Conservation (phyloP, 2,888 invertebrate species). For the Plebejus anna region DNA sequence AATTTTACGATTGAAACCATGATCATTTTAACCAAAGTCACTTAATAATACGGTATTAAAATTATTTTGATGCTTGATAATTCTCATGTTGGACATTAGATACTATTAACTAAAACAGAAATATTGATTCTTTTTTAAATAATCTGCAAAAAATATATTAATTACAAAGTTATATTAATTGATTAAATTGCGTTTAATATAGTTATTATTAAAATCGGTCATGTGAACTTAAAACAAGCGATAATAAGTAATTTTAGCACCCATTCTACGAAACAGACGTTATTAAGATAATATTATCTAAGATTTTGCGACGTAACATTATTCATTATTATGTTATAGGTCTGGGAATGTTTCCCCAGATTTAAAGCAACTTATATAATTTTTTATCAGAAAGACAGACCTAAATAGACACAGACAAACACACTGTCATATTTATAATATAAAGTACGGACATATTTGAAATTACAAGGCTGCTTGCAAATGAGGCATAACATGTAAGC, state of each 20-base stretch:
- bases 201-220: background rate
- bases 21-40: background rate
- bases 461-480: background rate
- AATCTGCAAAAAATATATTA: background rate
- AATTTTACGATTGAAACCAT: background rate
- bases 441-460: background rate
- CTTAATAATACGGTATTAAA: background rate
- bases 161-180: too few species aligned
- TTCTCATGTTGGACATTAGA: background rate
- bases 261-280: too few species aligned
- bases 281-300: too few species aligned
- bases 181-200: background rate
- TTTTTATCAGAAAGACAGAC: background rate
- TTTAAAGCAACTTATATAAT: too few species aligned
- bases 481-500: background rate
- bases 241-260: background rate
- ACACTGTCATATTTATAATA: too few species aligned
- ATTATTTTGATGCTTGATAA: background rate
- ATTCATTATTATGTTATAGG: too few species aligned
- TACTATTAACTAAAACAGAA: background rate
- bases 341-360: too few species aligned
- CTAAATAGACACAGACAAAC: background rate
- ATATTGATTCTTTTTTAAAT: background rate
- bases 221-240: background rate
- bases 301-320: too few species aligned